Percentiles rank a stretch among this genome's conserved stretches.
Evolutionary conservation across 2,797 vertebrate species (phyloP).

Genomic region (Lithobates sylvaticus): DNA sequence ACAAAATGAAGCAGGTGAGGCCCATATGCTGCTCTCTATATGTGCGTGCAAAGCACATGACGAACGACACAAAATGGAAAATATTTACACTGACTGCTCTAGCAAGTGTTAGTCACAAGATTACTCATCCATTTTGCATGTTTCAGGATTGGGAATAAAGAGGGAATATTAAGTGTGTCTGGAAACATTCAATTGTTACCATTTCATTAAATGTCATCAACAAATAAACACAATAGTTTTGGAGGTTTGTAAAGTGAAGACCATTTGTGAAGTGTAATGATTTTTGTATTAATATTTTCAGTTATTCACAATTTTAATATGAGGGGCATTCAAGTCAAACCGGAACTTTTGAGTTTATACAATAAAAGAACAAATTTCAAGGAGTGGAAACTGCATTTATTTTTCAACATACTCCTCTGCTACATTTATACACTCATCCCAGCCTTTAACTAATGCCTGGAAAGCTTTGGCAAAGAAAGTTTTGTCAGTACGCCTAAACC

Average conservation of each 20-base stretch:
- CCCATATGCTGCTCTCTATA: neutral
- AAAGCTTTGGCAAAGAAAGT: too few relatives aligned
- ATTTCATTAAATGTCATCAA: neutral
- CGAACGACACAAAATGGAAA: constrained; percentile 11
- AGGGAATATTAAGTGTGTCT: neutral
- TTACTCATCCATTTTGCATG: constrained; percentile 32
- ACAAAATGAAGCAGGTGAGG: neutral
- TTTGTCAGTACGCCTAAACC: too few relatives aligned
- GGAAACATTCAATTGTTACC: constrained; percentile 1
- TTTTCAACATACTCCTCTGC: too few relatives aligned
- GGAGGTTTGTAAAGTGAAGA: neutral
- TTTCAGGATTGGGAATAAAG: neutral
- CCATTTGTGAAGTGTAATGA: neutral
- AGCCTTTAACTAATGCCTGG: too few relatives aligned
- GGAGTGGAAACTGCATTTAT: too few relatives aligned
- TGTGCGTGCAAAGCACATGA: constrained; percentile 16
- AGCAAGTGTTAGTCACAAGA: constrained; percentile 27
- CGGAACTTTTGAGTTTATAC: too few relatives aligned
- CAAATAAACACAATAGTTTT: constrained; percentile 19
- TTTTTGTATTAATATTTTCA: neutral
- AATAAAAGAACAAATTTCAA: too few relatives aligned
- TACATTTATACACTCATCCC: too few relatives aligned
- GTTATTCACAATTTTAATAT: neutral
- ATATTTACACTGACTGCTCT: constrained; percentile 24
- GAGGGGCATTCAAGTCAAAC: too few relatives aligned